Percentiles rank a stretch among this genome's conserved stretches.
Evolutionary conservation across 2,113 vertebrate species (phyloP).

Genomic region (Sitta europaea): DNA sequence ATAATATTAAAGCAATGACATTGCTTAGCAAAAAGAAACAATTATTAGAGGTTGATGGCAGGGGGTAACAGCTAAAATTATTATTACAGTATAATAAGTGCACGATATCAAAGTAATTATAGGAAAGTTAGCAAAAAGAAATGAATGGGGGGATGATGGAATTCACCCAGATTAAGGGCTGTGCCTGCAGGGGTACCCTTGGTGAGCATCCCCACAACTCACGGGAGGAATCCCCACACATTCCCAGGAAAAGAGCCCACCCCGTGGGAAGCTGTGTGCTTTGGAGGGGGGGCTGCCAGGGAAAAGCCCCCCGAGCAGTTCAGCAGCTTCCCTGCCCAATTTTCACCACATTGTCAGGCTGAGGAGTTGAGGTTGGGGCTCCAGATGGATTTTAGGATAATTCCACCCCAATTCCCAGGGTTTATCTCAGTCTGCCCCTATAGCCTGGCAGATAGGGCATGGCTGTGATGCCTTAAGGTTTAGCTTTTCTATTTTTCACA

Average conservation of each 20-base stretch:
- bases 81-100: background rate
- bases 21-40: background rate
- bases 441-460: fast-evolving
- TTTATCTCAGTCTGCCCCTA: fast-evolving
- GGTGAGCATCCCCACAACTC: background rate
- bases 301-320: fast-evolving
- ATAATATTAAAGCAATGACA: background rate
- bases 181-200: background rate
- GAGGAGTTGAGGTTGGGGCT: background rate
- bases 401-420: no score
- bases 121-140: background rate
- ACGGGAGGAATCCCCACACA: background rate
- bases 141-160: background rate
- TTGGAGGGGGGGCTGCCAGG: background rate
- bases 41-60: background rate
- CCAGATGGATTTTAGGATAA: background rate
- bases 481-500: no score
- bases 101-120: fast-evolving
- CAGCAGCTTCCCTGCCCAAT: background rate
- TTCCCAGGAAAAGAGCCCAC: background rate
- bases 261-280: fast-evolving
- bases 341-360: fast-evolving
- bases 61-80: background rate
- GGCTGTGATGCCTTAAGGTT: no score
- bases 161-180: background rate